Percentiles rank a stretch among this genome's conserved stretches.
Conservation (phyloP, 2,113 vertebrate species). For the Pachypanchax playfairii region DNA sequence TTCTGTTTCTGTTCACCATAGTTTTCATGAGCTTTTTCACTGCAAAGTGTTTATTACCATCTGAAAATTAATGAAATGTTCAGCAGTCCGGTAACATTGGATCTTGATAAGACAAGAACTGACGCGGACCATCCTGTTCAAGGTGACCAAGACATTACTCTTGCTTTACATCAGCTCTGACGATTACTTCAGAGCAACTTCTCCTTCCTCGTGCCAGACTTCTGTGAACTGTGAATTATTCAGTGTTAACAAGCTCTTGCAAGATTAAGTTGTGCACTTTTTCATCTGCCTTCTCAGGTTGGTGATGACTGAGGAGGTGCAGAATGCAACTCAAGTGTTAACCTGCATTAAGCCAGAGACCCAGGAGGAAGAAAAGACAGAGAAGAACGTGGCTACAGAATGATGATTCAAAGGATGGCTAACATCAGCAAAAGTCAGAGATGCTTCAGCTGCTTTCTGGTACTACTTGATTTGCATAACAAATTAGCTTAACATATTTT, state of each 20-base stretch:
- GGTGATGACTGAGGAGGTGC: constrained; percentile 3
- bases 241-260: constrained; percentile 70
- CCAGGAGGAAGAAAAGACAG: constrained; percentile 30
- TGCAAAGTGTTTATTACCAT: constrained; percentile 10
- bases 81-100: constrained; percentile 20
- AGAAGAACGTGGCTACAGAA: constrained; percentile 10
- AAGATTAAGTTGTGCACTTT: constrained; percentile 56
- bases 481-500: no score
- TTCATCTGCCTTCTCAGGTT: constrained; percentile 65
- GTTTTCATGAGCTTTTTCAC: neutral
- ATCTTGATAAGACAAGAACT: constrained; percentile 5
- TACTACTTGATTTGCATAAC: no score
- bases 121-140: constrained; percentile 24
- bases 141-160: neutral
- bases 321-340: constrained; percentile 41
- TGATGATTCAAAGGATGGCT: constrained; percentile 22
- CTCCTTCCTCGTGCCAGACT: constrained; percentile 23
- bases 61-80: constrained; percentile 7
- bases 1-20: neutral
- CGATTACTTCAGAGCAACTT: constrained; percentile 38
- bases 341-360: neutral
- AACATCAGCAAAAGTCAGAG: no score
- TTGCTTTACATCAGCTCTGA: constrained; percentile 49
- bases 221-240: constrained; percentile 72
- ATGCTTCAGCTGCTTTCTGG: constrained; percentile 30